Evolutionary conservation across 2,113 vertebrate genomes (phyloP), one percentile per base, ranked within the genome.

Genomic region (Sarotherodon lohbergeri): DNA sequence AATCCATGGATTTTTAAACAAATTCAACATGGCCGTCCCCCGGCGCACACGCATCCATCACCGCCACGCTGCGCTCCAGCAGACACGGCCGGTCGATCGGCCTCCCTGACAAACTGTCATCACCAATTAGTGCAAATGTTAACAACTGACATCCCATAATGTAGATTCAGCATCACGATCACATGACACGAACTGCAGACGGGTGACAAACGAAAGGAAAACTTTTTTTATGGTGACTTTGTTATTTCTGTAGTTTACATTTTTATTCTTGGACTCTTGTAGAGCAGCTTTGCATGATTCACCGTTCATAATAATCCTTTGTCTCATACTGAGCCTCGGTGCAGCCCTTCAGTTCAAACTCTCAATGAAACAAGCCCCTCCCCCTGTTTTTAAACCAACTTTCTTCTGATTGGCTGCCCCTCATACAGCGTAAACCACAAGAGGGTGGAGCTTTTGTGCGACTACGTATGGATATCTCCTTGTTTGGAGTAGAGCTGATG

Each of bases 71-170:
- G 10, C 29, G 19, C 59, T 85, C 43, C 54, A 87, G 83, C 78
- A 55, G 88, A 81, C 85, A 90, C 68, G 85, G 88, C 17, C 24
- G 83, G 84, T 29, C n/a, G 85, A 92, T 89, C 56, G 54, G 86
- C 71, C 90, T 86, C 88, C 83, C 86, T 82, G 90, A 90, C 39
- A 17, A 88, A 91, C 89, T 90, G 92, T 89, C 88, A 89, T 88
- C 88, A 89, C 89, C 83, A 91, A 92, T 92, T 93, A 92, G 82
- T 87, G 71, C 81, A 71, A 32, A 79, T 82, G 17, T 88, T 85
- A 92, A 93, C 81, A 81, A 80, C 52, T 89, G 88, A 90, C 86
- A 91, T 68, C 22, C 83, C 76, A 68, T 89, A 84, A 91, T 91
- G 82, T 86, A 54, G 80, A 90, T 7, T 36, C 84, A 79, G 80